Percentiles rank a stretch among this genome's conserved stretches.
Conservation (phyloP, 2,797 vertebrate genomes). For the Malurus splendens region DNA sequence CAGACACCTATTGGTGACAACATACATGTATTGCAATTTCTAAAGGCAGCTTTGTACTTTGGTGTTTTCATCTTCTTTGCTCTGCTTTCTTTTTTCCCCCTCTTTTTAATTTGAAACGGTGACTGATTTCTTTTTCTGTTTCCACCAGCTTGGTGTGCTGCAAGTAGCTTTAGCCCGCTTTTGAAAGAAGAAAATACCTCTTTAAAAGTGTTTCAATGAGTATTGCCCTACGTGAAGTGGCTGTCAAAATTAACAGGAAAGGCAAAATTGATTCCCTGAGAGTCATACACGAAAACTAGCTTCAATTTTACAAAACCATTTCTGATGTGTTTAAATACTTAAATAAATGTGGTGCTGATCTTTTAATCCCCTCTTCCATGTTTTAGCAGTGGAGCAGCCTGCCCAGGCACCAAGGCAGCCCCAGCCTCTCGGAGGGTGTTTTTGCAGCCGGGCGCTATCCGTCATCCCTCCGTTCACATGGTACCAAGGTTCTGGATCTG, state of each 20-base stretch:
- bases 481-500: not conserved
- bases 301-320: not conserved
- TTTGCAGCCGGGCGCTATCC: not conserved
- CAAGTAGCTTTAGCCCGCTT: slow-evolving; percentile 13
- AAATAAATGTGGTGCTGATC: slow-evolving; percentile 14
- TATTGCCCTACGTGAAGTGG: not conserved
- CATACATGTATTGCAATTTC: slow-evolving; percentile 29
- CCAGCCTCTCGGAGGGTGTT: not conserved
- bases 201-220: slow-evolving; percentile 10
- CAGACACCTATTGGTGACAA: slow-evolving; percentile 40
- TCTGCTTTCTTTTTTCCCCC: not conserved
- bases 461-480: not conserved
- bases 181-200: slow-evolving; percentile 11
- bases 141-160: not conserved
- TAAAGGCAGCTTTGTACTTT: slow-evolving; percentile 45
- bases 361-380: slow-evolving; percentile 10
- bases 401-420: not conserved
- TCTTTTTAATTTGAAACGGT: slow-evolving; percentile 33
- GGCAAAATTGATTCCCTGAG: slow-evolving; percentile 9
- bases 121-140: slow-evolving; percentile 35
- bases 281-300: not conserved
- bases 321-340: not conserved
- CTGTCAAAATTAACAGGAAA: slow-evolving; percentile 27
- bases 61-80: slow-evolving; percentile 29
- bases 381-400: not conserved